Evolutionary conservation across 2,888 invertebrate species (phyloP).

Genomic region (Neoitamus cyanurus): DNA sequence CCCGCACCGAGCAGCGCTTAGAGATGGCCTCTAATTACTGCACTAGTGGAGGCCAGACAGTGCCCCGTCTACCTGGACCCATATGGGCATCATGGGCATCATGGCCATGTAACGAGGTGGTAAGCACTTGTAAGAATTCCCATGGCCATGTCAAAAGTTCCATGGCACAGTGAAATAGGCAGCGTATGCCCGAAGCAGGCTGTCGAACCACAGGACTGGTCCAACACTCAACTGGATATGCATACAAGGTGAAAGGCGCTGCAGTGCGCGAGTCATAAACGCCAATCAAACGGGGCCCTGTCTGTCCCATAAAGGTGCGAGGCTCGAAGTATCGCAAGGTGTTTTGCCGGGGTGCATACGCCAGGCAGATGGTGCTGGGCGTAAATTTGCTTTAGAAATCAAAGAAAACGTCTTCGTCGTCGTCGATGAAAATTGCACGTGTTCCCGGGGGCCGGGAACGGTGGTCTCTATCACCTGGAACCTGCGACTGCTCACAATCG

Average conservation of each 20-base stretch:
- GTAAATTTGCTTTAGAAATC: conserved; percentile 26
- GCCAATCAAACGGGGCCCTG: not conserved
- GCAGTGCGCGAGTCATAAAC: not conserved
- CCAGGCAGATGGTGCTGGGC: conserved; percentile 13
- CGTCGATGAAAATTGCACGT: conserved; percentile 14
- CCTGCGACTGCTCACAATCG: conserved; percentile 21
- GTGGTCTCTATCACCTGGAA: conserved; percentile 29
- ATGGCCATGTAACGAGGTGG: conserved; percentile 1
- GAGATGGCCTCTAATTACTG: not conserved
- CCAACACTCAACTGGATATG: not conserved
- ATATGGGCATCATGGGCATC: not conserved
- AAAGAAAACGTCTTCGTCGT: conserved; percentile 19
- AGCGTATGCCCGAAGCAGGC: not conserved
- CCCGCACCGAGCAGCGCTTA: not conserved
- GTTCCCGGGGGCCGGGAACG: not conserved
- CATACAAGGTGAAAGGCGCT: not conserved
- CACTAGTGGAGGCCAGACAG: not conserved
- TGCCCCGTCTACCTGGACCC: not conserved
- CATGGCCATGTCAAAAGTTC: conserved; percentile 26
- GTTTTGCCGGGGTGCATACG: not conserved
- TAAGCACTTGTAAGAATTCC: conserved; percentile 27
- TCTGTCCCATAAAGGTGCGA: conserved; percentile 2
- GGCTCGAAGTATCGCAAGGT: conserved; percentile 6
- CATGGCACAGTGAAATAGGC: not conserved
- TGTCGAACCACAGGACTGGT: not conserved